Evolutionary conservation across 2,797 vertebrate species (phyloP).

Genomic region (Enteromius paludinosus): DNA sequence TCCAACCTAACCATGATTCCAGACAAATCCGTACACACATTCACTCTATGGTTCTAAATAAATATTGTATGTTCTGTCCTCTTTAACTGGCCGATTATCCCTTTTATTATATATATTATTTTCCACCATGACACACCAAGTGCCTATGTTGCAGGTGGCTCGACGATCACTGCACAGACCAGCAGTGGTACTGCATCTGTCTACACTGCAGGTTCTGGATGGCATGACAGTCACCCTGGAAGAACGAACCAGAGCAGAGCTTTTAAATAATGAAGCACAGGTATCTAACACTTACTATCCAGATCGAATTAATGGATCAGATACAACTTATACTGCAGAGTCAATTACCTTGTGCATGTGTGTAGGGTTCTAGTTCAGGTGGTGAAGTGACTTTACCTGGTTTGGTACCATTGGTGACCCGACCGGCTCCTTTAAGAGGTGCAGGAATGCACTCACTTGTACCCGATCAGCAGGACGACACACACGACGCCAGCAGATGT

Average conservation of each 20-base stretch:
- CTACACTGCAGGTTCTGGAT: conserved; percentile 84
- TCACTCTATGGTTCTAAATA: neutral
- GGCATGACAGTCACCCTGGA: conserved; percentile 79
- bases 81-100: neutral
- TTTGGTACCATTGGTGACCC: conserved; percentile 68
- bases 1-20: neutral
- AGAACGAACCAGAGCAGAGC: conserved; percentile 82
- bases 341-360: neutral
- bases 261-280: conserved; percentile 76
- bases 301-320: neutral
- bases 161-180: conserved; percentile 79
- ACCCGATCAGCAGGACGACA: conserved; percentile 72
- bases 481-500: conserved; percentile 69
- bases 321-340: conserved; percentile 6
- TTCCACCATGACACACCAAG: neutral
- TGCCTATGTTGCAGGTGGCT: conserved; percentile 74
- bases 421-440: conserved; percentile 70
- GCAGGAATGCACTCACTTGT: conserved; percentile 69
- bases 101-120: neutral
- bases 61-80: neutral
- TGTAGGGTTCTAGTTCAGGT: conserved; percentile 63
- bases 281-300: conserved; percentile 62
- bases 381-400: conserved; percentile 73
- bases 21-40: neutral
- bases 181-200: conserved; percentile 76